Conservation (phyloP, 1,140 invertebrate species). For the Brachionus manjavacas region DNA sequence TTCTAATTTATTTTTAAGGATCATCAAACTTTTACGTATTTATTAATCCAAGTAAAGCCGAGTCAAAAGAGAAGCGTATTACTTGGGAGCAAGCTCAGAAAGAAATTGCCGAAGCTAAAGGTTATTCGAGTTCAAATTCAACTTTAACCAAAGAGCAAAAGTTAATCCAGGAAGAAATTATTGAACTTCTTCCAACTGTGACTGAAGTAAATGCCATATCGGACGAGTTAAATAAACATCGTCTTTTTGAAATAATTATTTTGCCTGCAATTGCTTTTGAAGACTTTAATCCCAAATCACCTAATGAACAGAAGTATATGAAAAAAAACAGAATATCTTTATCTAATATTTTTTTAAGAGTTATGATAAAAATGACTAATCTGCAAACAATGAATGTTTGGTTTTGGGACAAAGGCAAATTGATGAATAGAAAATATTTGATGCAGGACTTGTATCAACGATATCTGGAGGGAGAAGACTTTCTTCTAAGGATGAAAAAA, state of each 20-base stretch:
- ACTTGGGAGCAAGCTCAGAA: conserved; percentile 58
- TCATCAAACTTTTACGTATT: conserved; percentile 58
- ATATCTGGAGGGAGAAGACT: conserved; percentile 54
- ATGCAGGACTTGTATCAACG: conserved; percentile 58
- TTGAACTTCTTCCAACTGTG: conserved; percentile 57
- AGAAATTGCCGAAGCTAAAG: conserved; percentile 58
- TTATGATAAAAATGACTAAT: conserved; percentile 59
- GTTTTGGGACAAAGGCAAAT: conserved; percentile 57
- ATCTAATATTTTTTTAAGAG: conserved; percentile 46
- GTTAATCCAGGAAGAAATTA: conserved; percentile 56
- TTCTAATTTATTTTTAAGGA: background rate
- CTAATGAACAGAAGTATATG: background rate
- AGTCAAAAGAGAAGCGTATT: conserved; percentile 49
- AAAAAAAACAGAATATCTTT: background rate
- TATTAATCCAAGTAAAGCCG: conserved; percentile 48
- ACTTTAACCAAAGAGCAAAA: conserved; percentile 55
- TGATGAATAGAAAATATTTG: conserved; percentile 56
- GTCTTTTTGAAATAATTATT: conserved; percentile 57
- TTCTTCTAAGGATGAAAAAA: conserved; percentile 48
- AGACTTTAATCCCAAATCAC: conserved; percentile 4
- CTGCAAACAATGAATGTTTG: conserved; percentile 55
- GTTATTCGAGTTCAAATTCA: conserved; percentile 50
- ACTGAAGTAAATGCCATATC: conserved; percentile 58
- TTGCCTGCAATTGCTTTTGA: conserved; percentile 53
- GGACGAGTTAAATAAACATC: conserved; percentile 57